Evolutionary conservation across 2,113 vertebrate species (phyloP), one percentile per base, ranked within the genome.

Genomic region (Bolborhynchus lineola): DNA sequence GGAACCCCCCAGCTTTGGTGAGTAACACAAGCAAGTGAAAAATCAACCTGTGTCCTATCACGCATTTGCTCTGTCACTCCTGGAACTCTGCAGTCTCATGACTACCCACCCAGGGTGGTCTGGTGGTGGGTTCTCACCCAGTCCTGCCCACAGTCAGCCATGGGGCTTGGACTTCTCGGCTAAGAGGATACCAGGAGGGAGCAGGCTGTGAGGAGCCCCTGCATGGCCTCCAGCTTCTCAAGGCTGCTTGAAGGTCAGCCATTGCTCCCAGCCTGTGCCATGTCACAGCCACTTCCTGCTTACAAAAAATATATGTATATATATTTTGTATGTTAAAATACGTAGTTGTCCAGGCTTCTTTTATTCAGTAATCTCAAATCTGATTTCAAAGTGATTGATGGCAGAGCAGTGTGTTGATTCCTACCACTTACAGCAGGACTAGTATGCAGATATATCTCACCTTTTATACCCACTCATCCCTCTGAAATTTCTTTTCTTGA

Each of bases 41-140:
- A 53, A 47, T 4, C 25, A 31, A 47, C 16, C 19, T 1, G 1
- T 62, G 47, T 35, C 41, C 47, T 83, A 5, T 41, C 53, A 47
- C 35, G 13, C 39, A 35, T 49, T 70, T 35, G 16, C 11, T 64
- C 11, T 35, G 21, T 37, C 7, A 4, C 9, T 18, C 28, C 17
- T 25, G 9, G 44, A 62, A 23, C 13, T 57, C 59, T 74, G 35
- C 1, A 1, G 31, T 35, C 25, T 65, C 31, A 23, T 37, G 17
- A 1, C 6, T 3, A 9, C 15, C 4, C 1, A 31, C 7, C 29
- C 1, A 35, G 0, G 1, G 5, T 10, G 10, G 4, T 26, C 42
- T 42, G 35, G 7, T 1, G 1, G 24, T 29, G 19, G 15, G 24
- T 31, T 71, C 13, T 20, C 1, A 0, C 41, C 16, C 29, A 35